These are phyloP conservation scores for Dendrocincla fuliginosa DNA, from an alignment of 2,797 vertebrate species.

Conservation along the genomic window DNA sequence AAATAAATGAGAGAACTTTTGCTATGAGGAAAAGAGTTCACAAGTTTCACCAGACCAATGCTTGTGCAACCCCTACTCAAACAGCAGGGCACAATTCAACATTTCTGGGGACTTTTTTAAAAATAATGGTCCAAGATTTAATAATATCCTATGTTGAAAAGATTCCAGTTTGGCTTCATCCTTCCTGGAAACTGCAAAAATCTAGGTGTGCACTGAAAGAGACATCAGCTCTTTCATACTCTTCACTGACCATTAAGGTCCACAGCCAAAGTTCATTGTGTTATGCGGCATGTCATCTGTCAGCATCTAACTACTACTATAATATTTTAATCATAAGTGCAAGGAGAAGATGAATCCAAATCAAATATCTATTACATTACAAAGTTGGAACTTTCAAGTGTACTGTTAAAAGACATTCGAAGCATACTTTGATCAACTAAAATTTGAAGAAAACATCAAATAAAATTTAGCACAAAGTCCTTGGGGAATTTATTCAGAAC, in stretches of 20 bases:
- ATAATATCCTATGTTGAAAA: neutral
- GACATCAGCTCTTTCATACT: neutral
- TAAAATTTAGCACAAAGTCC: neutral
- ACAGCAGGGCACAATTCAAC: neutral
- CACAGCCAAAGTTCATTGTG: neutral
- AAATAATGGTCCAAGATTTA: neutral
- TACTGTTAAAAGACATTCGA: neutral
- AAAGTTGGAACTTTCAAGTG: rapidly evolving
- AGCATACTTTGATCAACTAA: neutral
- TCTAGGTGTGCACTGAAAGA: neutral
- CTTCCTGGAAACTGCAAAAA: neutral
- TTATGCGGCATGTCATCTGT: neutral
- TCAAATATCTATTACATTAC: neutral
- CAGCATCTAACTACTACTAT: neutral
- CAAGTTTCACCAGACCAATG: neutral
- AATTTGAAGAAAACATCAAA: neutral
- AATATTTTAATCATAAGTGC: neutral
- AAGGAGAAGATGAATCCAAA: neutral
- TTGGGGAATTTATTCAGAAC: neutral
- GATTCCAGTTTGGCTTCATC: neutral
- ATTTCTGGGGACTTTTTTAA: neutral
- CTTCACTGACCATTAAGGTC: neutral
- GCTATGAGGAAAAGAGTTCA: neutral
- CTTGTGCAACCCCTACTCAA: neutral
- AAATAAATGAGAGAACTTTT: neutral